Percentiles rank a stretch among this genome's conserved stretches.
Evolutionary conservation across 2,888 invertebrate genomes (phyloP).

Genomic region (Chrysodeixis includens): DNA sequence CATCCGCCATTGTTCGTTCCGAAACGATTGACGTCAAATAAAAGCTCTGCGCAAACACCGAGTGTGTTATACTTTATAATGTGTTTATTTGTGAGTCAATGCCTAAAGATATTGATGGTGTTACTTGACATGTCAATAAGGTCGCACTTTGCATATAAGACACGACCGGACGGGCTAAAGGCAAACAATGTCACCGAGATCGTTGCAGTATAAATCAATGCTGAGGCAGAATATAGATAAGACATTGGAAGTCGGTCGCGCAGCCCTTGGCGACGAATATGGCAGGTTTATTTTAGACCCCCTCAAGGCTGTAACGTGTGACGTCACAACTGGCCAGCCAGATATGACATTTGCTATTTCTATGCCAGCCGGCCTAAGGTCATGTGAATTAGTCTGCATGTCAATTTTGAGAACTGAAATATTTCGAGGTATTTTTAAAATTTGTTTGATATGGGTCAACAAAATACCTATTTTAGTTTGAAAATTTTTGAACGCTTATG

Average conservation of each 20-base stretch:
- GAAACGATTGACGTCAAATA: not conserved
- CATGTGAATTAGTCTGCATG: not conserved
- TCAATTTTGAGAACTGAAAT: no score
- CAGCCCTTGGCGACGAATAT: not conserved
- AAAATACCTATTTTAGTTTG: no score
- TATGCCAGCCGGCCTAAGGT: conserved; percentile 11
- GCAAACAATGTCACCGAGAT: not conserved
- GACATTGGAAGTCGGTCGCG: not conserved
- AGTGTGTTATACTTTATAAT: conserved; percentile 36
- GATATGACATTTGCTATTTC: conserved; percentile 22
- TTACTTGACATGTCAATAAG: not conserved
- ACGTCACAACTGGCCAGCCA: not conserved
- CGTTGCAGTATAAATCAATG: not conserved
- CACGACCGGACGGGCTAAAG: not conserved
- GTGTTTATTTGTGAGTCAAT: conserved; percentile 29
- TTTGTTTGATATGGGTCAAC: no score
- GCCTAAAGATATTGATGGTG: not conserved
- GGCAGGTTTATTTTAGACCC: not conserved
- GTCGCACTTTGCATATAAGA: conserved; percentile 22
- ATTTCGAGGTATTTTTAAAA: no score
- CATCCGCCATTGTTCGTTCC: not conserved
- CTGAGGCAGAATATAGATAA: not conserved
- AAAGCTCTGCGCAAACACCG: conserved; percentile 8
- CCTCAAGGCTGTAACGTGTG: not conserved
- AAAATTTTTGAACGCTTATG: no score